Conservation (phyloP, 2,888 invertebrate species). For the Germaria angustata region DNA sequence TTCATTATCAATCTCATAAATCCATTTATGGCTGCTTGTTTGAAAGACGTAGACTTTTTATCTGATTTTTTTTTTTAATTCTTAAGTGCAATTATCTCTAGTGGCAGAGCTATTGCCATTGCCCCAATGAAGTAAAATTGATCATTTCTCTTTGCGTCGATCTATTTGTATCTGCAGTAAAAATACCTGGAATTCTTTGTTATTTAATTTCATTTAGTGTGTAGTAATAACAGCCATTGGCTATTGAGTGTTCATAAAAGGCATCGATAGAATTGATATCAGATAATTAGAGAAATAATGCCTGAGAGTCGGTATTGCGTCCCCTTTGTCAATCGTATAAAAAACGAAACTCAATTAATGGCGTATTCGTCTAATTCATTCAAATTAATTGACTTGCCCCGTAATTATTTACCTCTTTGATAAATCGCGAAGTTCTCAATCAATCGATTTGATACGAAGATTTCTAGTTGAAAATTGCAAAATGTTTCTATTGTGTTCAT, state of each 20-base stretch:
- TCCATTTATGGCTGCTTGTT: constrained; percentile 15
- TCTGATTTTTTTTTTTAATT: neutral
- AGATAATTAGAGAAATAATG: neutral
- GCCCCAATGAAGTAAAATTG: neutral
- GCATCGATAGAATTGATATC: neutral
- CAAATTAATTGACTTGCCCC: constrained; percentile 4
- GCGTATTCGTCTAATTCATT: neutral
- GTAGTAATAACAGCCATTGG: neutral
- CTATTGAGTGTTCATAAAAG: neutral
- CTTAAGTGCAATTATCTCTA: constrained; percentile 28
- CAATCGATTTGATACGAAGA: constrained; percentile 32
- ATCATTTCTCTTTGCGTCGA: neutral
- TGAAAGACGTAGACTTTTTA: neutral
- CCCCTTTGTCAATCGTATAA: neutral
- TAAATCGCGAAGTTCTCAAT: constrained; percentile 30
- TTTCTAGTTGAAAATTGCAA: neutral
- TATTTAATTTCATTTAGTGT: neutral
- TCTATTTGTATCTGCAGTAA: constrained; percentile 1
- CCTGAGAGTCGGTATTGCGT: neutral
- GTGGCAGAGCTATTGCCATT: neutral
- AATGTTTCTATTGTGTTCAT: neutral
- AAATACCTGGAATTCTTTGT: neutral
- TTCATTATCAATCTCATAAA: constrained; percentile 18
- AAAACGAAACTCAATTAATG: neutral
- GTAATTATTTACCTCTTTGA: constrained; percentile 5